Evolutionary conservation across 2,113 vertebrate genomes (phyloP), one percentile per base, ranked within the genome.

Genomic region (Callospermophilus lateralis): DNA sequence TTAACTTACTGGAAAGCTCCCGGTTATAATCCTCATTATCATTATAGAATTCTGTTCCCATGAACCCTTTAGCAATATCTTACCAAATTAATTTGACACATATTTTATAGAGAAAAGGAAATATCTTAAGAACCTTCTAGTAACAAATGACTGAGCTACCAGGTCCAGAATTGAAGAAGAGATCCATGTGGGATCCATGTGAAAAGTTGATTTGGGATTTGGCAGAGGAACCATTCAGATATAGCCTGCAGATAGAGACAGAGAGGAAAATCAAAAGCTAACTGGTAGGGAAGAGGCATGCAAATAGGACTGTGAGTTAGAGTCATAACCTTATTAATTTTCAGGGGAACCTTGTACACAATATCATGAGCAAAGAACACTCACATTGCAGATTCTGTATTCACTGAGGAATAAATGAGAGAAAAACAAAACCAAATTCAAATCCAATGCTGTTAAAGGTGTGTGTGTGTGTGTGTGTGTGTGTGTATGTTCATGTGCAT

Each of bases 301-400:
- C 90, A 97, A 96, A 96, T 96, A 58, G 32, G 81, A 9, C 73
- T 95, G 73, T 55, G 86, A 72, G 65, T 84, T 94, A 58, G 73
- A 97, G 85, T 65, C 39, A 9, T 45, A 85, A 78, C 48, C 94
- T 96, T 96, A 96, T 96, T 98, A 96, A 96, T 92, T 97, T 98
- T 97, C 94, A 84, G 55, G 70, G 72, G 85, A 96, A 65, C 24
- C 51, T 93, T 96, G 88, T 94, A 94, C 84, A 96, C 34, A 96
- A 93, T 94, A 88, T 84, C 17, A 55, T 73, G 90, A 97, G 96
- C 96, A 97, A 97, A 96, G 95, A 88, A 61, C n/a, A 86, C 34
- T 86, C 79, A 89, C 42, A 86, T 96, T 90, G 88, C 77, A 93
- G 76, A 95, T 96, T 97, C 92, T 90, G 55, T 95, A 93, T 34